A percentile compares a stretch with the other conserved stretches of the same genome.
phyloP scores from a whole-genome alignment of 2,113 vertebrate species.

The Pteruthius melanotis region DNA sequence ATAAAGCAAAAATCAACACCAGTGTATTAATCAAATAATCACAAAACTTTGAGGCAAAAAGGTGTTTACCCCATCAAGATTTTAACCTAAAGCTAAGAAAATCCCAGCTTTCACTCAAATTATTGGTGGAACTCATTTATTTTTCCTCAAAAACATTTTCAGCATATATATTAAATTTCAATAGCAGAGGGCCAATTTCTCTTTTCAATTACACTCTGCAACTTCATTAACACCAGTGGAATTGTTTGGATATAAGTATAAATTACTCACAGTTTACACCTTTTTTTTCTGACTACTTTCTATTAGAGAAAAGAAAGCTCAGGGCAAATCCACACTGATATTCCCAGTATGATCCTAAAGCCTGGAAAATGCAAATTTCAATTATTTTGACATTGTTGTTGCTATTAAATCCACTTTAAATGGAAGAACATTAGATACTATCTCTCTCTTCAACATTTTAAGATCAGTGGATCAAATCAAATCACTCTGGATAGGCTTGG shows the following conservation, averaged over 20 bases:
- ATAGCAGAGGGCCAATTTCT: not conserved
- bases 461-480: slow-evolving; percentile 49
- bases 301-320: not conserved
- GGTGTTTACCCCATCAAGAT: not conserved
- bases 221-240: slow-evolving; percentile 26
- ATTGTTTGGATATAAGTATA: slow-evolving; percentile 4
- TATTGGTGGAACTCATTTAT: not conserved
- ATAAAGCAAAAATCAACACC: slow-evolving; percentile 28
- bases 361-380: slow-evolving; percentile 41
- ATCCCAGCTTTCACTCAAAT: not conserved
- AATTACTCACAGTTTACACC: not conserved
- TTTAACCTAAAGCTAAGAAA: slow-evolving; percentile 33
- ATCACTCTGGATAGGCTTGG: slow-evolving; percentile 15
- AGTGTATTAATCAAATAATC: slow-evolving; percentile 18
- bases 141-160: slow-evolving; percentile 21
- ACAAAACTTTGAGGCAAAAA: not conserved
- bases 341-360: slow-evolving; percentile 12
- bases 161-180: slow-evolving; percentile 8
- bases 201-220: slow-evolving; percentile 29
- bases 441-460: slow-evolving; percentile 24
- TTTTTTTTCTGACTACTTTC: not conserved
- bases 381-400: slow-evolving; percentile 34
- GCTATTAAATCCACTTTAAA: slow-evolving; percentile 10
- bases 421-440: not conserved
- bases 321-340: not conserved